Evolutionary conservation across 1,140 invertebrate genomes (phyloP).

Genomic region (Oscheius sp.): DNA sequence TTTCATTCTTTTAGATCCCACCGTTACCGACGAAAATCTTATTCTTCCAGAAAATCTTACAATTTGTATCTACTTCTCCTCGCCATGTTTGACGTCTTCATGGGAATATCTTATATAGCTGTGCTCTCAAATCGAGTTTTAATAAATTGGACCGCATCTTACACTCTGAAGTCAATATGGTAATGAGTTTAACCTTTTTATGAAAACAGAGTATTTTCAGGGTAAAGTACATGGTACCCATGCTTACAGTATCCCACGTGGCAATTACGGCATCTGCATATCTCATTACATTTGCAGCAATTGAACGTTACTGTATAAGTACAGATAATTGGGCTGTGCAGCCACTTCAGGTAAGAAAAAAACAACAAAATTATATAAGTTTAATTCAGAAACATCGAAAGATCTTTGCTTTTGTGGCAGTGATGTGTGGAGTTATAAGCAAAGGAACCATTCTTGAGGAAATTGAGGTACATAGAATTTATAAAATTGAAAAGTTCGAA

Average conservation of each 20-base stretch:
- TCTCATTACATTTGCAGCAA: constrained; percentile 36
- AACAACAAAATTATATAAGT: background rate
- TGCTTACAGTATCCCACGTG: constrained; percentile 39
- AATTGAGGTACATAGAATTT: constrained; percentile 1
- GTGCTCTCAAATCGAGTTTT: constrained; percentile 36
- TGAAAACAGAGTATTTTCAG: constrained; percentile 15
- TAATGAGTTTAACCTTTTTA: constrained; percentile 8
- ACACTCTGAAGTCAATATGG: constrained; percentile 30
- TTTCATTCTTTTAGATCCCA: too few relatives aligned
- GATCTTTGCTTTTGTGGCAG: constrained; percentile 19
- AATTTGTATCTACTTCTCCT: constrained; percentile 39
- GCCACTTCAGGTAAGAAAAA: background rate
- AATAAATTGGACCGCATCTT: constrained; percentile 17
- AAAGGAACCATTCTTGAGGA: constrained; percentile 26
- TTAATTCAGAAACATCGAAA: constrained; percentile 22
- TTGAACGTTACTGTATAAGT: constrained; percentile 28
- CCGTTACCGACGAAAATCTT: too few relatives aligned
- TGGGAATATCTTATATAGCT: constrained; percentile 33
- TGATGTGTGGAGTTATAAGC: constrained; percentile 24
- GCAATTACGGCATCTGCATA: constrained; percentile 39
- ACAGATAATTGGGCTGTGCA: background rate
- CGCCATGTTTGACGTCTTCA: constrained; percentile 43
- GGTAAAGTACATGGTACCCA: constrained; percentile 33
- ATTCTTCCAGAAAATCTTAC: constrained; percentile 30
- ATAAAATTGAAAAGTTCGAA: background rate